Evolutionary conservation across 1,140 invertebrate species (phyloP).

Genomic region (Bombus haemorrhoidalis): DNA sequence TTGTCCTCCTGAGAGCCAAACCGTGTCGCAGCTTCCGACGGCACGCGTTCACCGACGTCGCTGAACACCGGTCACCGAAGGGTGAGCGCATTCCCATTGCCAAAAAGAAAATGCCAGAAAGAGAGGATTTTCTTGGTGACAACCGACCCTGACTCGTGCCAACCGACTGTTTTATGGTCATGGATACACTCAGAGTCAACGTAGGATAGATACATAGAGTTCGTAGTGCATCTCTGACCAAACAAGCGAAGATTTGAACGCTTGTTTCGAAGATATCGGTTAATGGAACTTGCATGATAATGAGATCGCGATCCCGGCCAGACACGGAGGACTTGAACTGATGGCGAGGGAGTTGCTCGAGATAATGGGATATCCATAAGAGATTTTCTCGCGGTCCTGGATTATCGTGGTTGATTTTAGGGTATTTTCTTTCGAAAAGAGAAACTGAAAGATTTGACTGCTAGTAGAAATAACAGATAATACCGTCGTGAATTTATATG

Average conservation of each 20-base stretch:
- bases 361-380: neutral
- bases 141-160: conserved; percentile 36
- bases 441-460: too few relatives aligned
- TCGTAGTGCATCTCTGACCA: neutral
- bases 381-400: neutral
- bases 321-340: neutral
- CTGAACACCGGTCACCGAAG: conserved; percentile 53
- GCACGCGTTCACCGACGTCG: conserved; percentile 71
- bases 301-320: neutral
- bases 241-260: conserved; percentile 28
- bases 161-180: conserved; percentile 73
- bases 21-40: conserved; percentile 77
- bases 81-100: conserved; percentile 5
- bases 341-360: neutral
- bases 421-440: neutral
- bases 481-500: neutral
- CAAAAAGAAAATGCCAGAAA: conserved; percentile 25
- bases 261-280: conserved; percentile 23
- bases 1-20: conserved; percentile 81
- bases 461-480: neutral
- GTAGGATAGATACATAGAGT: conserved; percentile 16
- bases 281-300: neutral
- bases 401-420: neutral
- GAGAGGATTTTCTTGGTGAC: conserved; percentile 25
- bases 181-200: conserved; percentile 67